Conservation (phyloP, 2,113 vertebrate species). For the Calonectris borealis region DNA sequence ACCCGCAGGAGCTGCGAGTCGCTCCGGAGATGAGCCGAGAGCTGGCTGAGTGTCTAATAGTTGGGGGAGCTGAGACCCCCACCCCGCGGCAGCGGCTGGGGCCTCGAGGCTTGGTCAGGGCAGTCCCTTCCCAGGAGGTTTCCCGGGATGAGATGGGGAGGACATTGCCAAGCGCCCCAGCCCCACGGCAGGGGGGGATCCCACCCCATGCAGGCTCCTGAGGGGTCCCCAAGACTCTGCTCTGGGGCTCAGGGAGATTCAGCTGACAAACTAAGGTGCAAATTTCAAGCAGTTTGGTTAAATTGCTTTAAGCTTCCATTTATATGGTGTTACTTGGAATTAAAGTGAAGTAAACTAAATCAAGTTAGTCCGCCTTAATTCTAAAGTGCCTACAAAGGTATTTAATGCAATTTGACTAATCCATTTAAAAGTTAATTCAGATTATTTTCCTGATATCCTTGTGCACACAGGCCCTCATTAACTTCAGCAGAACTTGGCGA, state of each 20-base stretch:
- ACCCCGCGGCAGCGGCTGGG: rapidly evolving
- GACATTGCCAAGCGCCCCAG: not conserved
- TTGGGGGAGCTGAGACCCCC: not conserved
- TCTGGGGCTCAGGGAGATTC: not conserved
- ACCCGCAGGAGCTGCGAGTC: not conserved
- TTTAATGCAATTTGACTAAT: not conserved
- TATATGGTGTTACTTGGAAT: not conserved
- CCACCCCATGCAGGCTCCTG: not conserved
- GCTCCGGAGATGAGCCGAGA: not conserved
- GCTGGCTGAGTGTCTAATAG: not conserved
- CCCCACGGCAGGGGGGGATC: rapidly evolving
- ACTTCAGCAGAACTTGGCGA: not conserved
- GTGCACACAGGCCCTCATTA: not conserved
- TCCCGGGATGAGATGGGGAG: not conserved
- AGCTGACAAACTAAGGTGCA: not conserved
- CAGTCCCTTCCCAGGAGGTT: not conserved
- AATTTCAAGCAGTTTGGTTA: not conserved
- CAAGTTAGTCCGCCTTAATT: not conserved
- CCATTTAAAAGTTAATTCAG: not conserved
- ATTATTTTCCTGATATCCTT: not conserved
- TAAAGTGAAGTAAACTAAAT: not conserved
- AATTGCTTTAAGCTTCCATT: not conserved
- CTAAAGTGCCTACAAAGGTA: not conserved
- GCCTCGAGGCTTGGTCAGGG: not conserved
- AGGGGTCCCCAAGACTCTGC: not conserved